Conservation (phyloP, 2,888 invertebrate species). For the Heliconius ethilla region DNA sequence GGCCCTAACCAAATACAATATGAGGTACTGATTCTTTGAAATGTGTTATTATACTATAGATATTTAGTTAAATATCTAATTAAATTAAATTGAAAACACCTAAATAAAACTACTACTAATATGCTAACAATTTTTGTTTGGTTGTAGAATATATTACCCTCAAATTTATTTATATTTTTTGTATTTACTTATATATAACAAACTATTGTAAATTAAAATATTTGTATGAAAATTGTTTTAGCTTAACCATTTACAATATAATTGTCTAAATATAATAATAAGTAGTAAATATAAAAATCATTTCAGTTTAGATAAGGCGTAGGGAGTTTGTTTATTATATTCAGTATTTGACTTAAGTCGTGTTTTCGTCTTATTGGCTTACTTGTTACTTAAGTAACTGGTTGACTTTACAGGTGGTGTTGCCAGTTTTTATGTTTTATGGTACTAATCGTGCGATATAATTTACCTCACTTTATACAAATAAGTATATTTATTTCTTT, state of each 20-base stretch:
- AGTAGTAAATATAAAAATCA: neutral
- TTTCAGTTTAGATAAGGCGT: neutral
- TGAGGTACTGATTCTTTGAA: slow-evolving; percentile 57
- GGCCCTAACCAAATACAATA: slow-evolving; percentile 46
- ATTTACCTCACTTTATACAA: neutral
- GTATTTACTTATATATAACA: too few species aligned
- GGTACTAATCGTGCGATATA: neutral
- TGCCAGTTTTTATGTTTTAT: neutral
- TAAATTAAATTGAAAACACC: neutral
- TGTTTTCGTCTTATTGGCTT: neutral
- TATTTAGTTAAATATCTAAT: neutral
- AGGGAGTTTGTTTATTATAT: neutral
- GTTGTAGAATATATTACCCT: neutral
- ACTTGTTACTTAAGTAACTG: neutral
- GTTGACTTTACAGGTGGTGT: neutral
- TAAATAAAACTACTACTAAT: neutral
- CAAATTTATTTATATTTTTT: neutral
- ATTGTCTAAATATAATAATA: neutral
- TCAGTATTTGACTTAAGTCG: neutral
- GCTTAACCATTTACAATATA: neutral
- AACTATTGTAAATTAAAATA: neutral
- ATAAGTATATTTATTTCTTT: neutral
- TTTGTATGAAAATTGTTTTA: neutral
- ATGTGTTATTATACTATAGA: neutral
- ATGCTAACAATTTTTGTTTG: neutral